Percentiles rank a stretch among this genome's conserved stretches.
phyloP scores from a whole-genome alignment of 1,140 invertebrate genomes.

The Acromyrmex charruanus region DNA sequence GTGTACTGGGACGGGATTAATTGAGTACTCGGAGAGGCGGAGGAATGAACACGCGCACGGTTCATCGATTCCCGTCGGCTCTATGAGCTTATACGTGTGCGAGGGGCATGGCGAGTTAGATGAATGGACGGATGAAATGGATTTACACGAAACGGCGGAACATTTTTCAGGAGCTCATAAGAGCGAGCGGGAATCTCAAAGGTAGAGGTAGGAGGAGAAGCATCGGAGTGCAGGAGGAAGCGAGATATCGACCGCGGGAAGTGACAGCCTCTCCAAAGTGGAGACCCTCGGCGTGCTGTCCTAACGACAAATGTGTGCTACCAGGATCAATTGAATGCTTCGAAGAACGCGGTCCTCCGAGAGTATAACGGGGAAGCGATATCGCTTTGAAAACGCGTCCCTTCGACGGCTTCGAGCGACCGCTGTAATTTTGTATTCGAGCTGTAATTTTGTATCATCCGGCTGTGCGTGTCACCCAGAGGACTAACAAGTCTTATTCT shows the following conservation, averaged over 20 bases:
- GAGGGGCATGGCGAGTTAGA: conserved; percentile 39
- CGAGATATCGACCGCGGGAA: conserved; percentile 68
- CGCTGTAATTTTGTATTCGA: conserved; percentile 15
- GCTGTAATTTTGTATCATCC: neutral
- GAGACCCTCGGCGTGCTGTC: conserved; percentile 35
- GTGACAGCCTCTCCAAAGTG: conserved; percentile 67
- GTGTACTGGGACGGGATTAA: conserved; percentile 69
- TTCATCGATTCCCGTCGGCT: conserved; percentile 70
- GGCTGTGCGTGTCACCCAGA: neutral
- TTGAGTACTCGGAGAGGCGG: conserved; percentile 63
- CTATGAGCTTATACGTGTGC: conserved; percentile 55
- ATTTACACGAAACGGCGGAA: conserved; percentile 68
- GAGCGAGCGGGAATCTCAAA: conserved; percentile 65
- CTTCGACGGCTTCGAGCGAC: conserved; percentile 28
- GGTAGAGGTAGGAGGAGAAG: neutral
- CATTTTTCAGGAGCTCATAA: conserved; percentile 73
- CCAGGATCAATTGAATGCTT: conserved; percentile 77
- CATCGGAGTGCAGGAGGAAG: neutral
- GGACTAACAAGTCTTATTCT: neutral
- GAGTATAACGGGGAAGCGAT: conserved; percentile 79
- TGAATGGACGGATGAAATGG: conserved; percentile 74
- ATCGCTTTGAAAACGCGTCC: conserved; percentile 52
- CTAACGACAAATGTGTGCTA: conserved; percentile 75
- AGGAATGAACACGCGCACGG: conserved; percentile 55
- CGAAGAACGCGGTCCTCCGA: conserved; percentile 31